These are phyloP conservation scores for Drosophila falleni DNA, from an alignment of 2,888 invertebrate species.

Conservation along the genomic window DNA sequence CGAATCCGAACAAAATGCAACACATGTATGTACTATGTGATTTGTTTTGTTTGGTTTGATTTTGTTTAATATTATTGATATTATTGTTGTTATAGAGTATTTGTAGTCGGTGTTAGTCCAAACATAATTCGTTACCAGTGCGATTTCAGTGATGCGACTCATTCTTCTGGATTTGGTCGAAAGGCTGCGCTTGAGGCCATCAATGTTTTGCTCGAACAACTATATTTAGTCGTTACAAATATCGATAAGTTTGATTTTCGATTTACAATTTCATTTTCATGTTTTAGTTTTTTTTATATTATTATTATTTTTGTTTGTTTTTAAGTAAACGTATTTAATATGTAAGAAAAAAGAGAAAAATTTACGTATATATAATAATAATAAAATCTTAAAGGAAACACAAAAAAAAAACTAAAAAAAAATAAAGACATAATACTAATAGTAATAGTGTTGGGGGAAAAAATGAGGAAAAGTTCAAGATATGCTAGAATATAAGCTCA, in stretches of 20 bases:
- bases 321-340: constrained; percentile 40
- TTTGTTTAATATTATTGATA: constrained; percentile 23
- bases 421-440: constrained; percentile 2
- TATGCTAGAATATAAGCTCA: background rate
- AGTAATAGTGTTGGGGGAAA: background rate
- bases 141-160: constrained; percentile 93
- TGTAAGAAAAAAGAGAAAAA: constrained; percentile 76
- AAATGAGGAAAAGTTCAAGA: constrained; percentile 1
- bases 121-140: constrained; percentile 90
- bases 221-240: constrained; percentile 73
- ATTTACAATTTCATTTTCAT: constrained; percentile 29
- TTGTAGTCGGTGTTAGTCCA: constrained; percentile 76
- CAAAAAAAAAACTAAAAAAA: constrained; percentile 9
- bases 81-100: constrained; percentile 28
- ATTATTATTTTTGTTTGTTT: constrained; percentile 6
- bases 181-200: constrained; percentile 92
- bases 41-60: constrained; percentile 4
- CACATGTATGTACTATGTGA: constrained; percentile 26
- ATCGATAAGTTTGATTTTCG: constrained; percentile 23
- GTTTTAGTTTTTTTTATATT: constrained; percentile 31
- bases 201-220: constrained; percentile 96
- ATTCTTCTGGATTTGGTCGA: constrained; percentile 91
- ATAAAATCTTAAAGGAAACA: constrained; percentile 26
- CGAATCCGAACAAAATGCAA: constrained; percentile 49
- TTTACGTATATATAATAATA: constrained; percentile 45